Evolutionary conservation across 2,888 invertebrate genomes (phyloP).

Genomic region (Eumacrocentrus americanus): DNA sequence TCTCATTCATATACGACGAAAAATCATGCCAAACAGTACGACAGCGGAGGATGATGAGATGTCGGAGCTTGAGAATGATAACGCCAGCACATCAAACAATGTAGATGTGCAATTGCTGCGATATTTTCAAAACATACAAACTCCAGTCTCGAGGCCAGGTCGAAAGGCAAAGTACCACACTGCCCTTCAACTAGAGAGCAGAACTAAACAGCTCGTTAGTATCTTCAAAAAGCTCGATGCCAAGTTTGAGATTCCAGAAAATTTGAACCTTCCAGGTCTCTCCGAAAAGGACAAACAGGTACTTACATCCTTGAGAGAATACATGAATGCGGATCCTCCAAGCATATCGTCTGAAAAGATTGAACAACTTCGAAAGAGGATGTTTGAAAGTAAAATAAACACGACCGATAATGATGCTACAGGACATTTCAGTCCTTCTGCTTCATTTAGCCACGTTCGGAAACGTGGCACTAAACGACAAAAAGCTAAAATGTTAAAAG

Average conservation of each 20-base stretch:
- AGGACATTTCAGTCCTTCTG: conserved; percentile 45
- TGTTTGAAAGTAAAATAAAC: too few species aligned
- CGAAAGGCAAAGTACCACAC: conserved; percentile 57
- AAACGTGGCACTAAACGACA: background rate
- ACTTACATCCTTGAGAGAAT: conserved; percentile 35
- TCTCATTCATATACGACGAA: conserved; percentile 33
- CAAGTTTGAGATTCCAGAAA: conserved; percentile 41
- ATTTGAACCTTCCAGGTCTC: conserved; percentile 36
- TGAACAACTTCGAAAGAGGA: conserved; percentile 39
- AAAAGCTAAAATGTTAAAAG: background rate
- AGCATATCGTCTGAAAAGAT: background rate
- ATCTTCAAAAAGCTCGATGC: conserved; percentile 51
- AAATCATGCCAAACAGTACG: background rate
- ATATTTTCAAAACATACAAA: conserved; percentile 40
- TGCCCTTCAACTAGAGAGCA: conserved; percentile 54
- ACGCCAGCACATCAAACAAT: conserved; percentile 22
- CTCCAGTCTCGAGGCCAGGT: conserved; percentile 49
- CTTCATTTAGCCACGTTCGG: conserved; percentile 39
- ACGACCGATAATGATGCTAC: conserved; percentile 24
- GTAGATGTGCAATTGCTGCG: conserved; percentile 55
- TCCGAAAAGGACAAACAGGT: conserved; percentile 45
- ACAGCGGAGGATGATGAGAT: background rate
- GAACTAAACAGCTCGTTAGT: conserved; percentile 60
- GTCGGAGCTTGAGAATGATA: background rate
- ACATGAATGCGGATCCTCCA: background rate